Evolutionary conservation across 2,113 vertebrate species (phyloP).

Genomic region (Rhinoptilus africanus): DNA sequence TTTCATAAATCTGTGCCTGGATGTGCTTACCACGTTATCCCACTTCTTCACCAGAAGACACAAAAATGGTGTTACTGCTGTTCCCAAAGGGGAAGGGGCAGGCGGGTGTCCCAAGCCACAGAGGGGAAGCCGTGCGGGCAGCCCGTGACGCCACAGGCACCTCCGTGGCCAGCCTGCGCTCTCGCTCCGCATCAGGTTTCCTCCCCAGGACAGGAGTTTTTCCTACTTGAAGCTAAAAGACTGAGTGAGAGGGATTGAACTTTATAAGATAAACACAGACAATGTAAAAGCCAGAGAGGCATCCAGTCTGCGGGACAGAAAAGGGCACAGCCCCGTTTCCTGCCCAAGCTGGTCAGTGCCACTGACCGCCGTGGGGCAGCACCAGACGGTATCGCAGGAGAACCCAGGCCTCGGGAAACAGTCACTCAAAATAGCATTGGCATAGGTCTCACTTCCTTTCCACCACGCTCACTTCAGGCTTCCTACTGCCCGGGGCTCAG

Average conservation of each 20-base stretch:
- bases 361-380: background rate
- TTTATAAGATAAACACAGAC: background rate
- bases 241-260: background rate
- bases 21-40: background rate
- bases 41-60: background rate
- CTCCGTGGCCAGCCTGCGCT: accelerated
- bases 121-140: no score
- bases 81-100: background rate
- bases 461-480: background rate
- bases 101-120: accelerated
- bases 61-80: background rate
- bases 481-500: background rate
- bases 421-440: background rate
- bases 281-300: background rate
- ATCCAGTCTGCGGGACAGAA: background rate
- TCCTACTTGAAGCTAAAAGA: background rate
- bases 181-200: background rate
- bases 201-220: background rate
- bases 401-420: background rate
- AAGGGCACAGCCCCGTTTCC: background rate
- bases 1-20: background rate
- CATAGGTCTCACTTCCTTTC: background rate
- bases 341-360: background rate
- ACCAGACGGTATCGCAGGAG: background rate
- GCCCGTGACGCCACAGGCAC: background rate